phyloP scores from a whole-genome alignment of 2,113 vertebrate species.

The Onychostoma macrolepis region DNA sequence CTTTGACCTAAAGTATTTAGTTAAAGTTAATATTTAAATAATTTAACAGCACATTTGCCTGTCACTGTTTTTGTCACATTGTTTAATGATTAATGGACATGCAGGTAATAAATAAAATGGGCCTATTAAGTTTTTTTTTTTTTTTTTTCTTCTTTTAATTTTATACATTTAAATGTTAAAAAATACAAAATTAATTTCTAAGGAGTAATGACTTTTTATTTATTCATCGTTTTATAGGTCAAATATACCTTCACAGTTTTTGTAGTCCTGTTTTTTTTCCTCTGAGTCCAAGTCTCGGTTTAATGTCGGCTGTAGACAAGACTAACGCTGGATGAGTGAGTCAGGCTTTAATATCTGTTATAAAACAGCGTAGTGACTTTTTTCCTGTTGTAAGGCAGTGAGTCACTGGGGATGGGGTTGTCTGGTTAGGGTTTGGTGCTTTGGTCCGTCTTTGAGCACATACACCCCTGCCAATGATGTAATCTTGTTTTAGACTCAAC shows the following conservation, averaged over 20 bases:
- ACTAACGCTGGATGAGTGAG: background rate
- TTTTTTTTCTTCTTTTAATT: too few species aligned
- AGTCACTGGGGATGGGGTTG: background rate
- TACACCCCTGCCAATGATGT: background rate
- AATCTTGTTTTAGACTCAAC: background rate
- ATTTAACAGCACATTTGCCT: too few species aligned
- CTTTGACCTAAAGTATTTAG: background rate
- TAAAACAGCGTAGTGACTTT: background rate
- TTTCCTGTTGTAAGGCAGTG: slow-evolving; percentile 1
- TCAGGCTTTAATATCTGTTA: slow-evolving; percentile 9
- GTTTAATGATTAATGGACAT: too few species aligned
- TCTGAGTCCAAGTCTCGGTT: background rate
- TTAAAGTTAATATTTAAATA: background rate
- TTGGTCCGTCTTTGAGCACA: background rate
- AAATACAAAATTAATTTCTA: too few species aligned
- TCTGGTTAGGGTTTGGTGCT: slow-evolving; percentile 5
- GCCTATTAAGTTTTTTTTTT: too few species aligned
- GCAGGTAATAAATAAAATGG: too few species aligned
- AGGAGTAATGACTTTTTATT: too few species aligned
- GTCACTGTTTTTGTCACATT: too few species aligned
- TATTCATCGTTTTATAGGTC: too few species aligned
- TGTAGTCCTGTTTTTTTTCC: background rate
- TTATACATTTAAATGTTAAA: background rate
- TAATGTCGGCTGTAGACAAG: background rate
- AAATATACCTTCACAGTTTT: too few species aligned